Evolutionary conservation across 2,797 vertebrate species (phyloP), one percentile per base, ranked within the genome.

Genomic region (Cirrhinus molitorella): DNA sequence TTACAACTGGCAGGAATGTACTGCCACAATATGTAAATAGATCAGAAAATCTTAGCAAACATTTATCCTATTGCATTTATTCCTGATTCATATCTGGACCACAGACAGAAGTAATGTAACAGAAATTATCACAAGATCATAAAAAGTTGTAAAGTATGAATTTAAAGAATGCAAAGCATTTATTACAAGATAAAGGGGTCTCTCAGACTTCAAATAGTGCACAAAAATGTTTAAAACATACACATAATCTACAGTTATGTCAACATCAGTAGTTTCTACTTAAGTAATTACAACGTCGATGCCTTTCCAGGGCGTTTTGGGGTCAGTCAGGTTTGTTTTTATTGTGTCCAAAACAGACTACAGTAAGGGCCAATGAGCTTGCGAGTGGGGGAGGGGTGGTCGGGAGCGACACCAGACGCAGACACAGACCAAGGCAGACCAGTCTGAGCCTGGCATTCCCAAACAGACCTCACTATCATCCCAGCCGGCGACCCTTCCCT

Each of bases 361-460:
- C 82, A 85, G 79, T 70, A 83, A 61, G 75, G 47, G 70, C 73
- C 45, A 70, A 83, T 80, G 83, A 80, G 73, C 66, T 9, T 31
- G 67, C 0, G 70, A 84, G 67, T 28, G 85, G 82, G 77, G 84
- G 68, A 89, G 86, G 77, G 66, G 68, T 83, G 51, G 88, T 28
- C 14, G 75, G 51, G 75, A 74, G 25, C 65, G 23, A 83, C 63
- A 63, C 55, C 83, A 85, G 79, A 87, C 66, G 47, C 72, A 85
- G 79, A 73, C 83, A 83, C 85, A 85, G 79, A 88, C 86, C 72
- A 70, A 81, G 57, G 85, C 84, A 77, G 83, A 83, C 86, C 83
- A 86, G 57, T 73, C 76, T 89, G 90, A 90, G 77, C 76, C 77
- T 85, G 85, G 82, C 86, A 90, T 86, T 87, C 84, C 84, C 87